Base-by-base conservation (phyloP, 2,113 vertebrate genomes). In the Laterallus jamaicensis region DNA sequence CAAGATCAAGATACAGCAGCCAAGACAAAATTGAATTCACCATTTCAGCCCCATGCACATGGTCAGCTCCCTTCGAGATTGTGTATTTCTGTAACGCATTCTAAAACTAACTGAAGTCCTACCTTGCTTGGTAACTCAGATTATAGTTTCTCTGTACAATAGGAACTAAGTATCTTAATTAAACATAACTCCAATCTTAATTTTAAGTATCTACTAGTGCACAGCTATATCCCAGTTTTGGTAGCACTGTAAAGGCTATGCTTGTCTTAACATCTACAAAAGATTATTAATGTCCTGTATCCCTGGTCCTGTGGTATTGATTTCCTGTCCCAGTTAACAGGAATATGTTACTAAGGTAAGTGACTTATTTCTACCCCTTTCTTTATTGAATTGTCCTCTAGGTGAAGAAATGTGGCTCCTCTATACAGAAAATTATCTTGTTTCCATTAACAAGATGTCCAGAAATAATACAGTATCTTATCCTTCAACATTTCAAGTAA, bases 281-380 rank as follows among this genome's bases (percentile, higher is more conserved):
- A 94, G 29, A 74, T 90, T 85, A 96, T 91, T 94, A 82, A 93
- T 96, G 73, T 86, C 66, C 84, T 90, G 7, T 64, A 88, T 88
- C 74, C 56, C 63, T 94, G 37, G 44, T 81, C 58, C 78, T 73
- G n/a, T 69, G 58, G 35, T 92, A 96, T 96, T 95, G 88, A 97
- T 96, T 94, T 96, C 79, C 82, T 88, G 86, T 69, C 78, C 62
- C 76, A 88, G 76, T 88, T 96, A 97, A 90, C 58, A 92, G 82
- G 69, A 94, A 91, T 95, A 82, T 82, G 64, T 93, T 95, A 63
- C 69, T 92, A 88, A 96, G 66, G 68, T 86, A 92, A 94, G 77
- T 67, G 71, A 89, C 69, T 89, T 91, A 82, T 86, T 96, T 95
- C 86, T 91, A 64, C 80, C 62, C 42, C 49, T 84, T 84, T 86